Evolutionary conservation across 92 coral and sea anemone species (phyloP).

Genomic region (Parazoanthus darwini): DNA sequence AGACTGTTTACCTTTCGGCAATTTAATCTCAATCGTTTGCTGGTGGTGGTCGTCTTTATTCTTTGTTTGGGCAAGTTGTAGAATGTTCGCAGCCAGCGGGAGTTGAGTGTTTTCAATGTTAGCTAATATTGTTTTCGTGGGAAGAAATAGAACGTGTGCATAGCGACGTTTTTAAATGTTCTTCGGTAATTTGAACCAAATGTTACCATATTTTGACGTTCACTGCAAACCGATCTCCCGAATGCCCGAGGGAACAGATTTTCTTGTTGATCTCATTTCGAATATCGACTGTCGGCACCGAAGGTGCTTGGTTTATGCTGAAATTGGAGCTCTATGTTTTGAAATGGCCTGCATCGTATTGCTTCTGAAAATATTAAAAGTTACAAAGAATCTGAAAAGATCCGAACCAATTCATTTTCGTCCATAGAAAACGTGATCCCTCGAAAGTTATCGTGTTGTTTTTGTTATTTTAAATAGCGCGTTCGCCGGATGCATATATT

Average conservation of each 20-base stretch:
- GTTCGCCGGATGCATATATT: background rate
- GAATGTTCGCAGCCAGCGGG: conserved; percentile 32
- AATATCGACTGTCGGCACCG: conserved; percentile 8
- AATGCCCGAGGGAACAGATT: conserved; percentile 4
- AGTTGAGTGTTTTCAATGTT: conserved; percentile 9
- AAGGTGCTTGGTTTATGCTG: background rate
- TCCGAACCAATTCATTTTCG: background rate
- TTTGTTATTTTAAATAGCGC: conserved; percentile 16
- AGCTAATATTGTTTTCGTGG: conserved; percentile 4
- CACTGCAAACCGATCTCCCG: background rate
- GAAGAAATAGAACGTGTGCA: background rate
- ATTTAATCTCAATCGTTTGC: conserved; percentile 29
- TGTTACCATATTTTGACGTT: background rate
- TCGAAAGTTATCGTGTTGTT: conserved; percentile 40
- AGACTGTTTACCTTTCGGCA: conserved; percentile 19
- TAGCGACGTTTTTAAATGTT: background rate
- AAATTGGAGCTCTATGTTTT: conserved; percentile 1
- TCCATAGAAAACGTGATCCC: conserved; percentile 23
- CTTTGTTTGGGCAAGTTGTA: conserved; percentile 1
- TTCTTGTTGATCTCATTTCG: conserved; percentile 33
- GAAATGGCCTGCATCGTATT: background rate
- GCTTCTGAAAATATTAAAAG: conserved; percentile 16
- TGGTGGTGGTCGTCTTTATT: background rate
- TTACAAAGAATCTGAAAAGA: background rate
- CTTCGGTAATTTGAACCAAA: conserved; percentile 24